Evolutionary conservation across 2,797 vertebrate species (phyloP).

Genomic region (Rhabdophis nuchalis): DNA sequence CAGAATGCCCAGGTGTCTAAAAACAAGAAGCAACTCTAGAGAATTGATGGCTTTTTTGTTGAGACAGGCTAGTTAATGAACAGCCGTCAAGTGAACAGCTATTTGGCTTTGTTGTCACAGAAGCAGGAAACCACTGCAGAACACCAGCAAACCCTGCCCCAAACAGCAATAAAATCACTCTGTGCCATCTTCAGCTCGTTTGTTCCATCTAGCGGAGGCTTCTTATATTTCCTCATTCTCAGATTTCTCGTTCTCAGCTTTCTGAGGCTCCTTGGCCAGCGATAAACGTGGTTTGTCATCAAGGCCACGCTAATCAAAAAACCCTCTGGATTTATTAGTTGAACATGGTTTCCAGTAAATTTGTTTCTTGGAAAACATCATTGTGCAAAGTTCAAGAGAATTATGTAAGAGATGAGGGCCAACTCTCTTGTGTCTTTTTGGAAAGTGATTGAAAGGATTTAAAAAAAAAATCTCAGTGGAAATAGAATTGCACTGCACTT

Average conservation of each 20-base stretch:
- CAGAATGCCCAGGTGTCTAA: background rate
- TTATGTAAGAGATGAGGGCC: background rate
- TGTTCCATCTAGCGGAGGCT: constrained; percentile 59
- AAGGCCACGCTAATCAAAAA: background rate
- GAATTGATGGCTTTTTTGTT: background rate
- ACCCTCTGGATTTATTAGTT: background rate
- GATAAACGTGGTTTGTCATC: background rate
- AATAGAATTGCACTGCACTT: background rate
- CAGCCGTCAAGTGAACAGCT: background rate
- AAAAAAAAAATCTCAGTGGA: background rate
- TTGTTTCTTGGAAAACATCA: background rate
- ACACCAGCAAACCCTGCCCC: background rate
- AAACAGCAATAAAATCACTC: background rate
- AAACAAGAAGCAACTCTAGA: background rate
- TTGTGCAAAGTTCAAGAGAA: background rate
- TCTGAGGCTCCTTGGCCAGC: background rate
- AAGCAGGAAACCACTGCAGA: background rate
- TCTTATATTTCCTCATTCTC: background rate
- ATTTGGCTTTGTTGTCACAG: background rate
- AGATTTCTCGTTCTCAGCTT: background rate
- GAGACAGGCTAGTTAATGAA: background rate
- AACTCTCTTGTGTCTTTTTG: background rate
- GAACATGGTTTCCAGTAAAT: background rate
- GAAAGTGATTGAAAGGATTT: background rate
- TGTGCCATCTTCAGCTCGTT: constrained; percentile 15